A percentile compares a stretch with the other conserved stretches of the same genome.
These are phyloP conservation scores for Madoqua kirkii DNA, from an alignment of 2,113 vertebrate genomes.

Conservation along the genomic window DNA sequence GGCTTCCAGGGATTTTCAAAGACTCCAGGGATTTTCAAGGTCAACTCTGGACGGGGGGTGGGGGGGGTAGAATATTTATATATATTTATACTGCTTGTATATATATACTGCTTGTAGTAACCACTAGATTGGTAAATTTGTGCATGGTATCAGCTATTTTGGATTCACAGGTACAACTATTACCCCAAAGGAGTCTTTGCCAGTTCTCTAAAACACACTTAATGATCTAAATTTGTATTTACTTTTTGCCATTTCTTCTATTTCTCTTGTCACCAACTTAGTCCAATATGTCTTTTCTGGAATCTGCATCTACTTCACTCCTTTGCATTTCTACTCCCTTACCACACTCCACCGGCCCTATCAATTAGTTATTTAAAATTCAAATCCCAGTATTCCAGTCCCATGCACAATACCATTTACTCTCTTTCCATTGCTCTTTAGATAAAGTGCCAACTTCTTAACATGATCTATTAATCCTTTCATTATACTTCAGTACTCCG, in stretches of 20 bases:
- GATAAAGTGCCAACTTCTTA: not conserved
- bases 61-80: not conserved
- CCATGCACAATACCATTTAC: not conserved
- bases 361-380: not conserved
- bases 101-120: not conserved
- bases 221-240: not conserved
- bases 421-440: not conserved
- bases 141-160: not conserved
- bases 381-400: not conserved
- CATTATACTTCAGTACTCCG: not conserved
- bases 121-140: not conserved
- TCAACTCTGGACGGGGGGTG: not conserved
- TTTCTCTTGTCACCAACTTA: not conserved
- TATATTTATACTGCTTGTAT: not conserved
- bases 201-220: not conserved
- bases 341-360: not conserved
- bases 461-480: not conserved
- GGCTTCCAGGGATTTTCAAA: slow-evolving; percentile 49
- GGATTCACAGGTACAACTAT: not conserved
- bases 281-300: not conserved
- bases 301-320: not conserved
- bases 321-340: not conserved
- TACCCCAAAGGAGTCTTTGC: not conserved
- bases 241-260: not conserved
- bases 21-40: slow-evolving; percentile 25